A percentile compares a stretch with the other conserved stretches of the same genome.
These are phyloP conservation scores for Tiaroga cobitis DNA, from an alignment of 2,797 vertebrate genomes.

Conservation along the genomic window DNA sequence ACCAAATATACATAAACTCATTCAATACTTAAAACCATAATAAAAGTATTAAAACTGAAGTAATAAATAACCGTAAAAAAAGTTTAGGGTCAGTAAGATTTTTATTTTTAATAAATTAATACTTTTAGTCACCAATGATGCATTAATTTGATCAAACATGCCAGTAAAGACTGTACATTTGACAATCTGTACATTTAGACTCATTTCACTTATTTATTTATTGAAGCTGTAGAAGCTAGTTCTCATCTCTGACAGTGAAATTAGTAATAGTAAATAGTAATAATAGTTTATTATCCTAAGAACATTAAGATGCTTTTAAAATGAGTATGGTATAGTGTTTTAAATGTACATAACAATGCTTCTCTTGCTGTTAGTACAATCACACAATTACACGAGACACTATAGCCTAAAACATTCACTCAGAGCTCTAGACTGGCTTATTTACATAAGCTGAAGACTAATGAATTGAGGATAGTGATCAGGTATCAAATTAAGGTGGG, in stretches of 20 bases:
- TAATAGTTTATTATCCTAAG: background rate
- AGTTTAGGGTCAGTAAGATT: too few species aligned
- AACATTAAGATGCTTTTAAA: constrained; percentile 12
- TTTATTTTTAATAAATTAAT: too few species aligned
- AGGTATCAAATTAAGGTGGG: background rate
- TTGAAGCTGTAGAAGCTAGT: background rate
- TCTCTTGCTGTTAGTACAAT: background rate
- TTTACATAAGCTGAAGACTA: background rate
- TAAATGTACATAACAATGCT: background rate
- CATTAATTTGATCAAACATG: too few species aligned
- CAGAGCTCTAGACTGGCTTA: background rate
- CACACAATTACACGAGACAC: background rate
- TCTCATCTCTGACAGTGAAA: background rate
- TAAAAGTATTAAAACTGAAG: too few species aligned
- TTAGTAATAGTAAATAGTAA: background rate
- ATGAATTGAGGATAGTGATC: background rate
- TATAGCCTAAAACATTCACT: background rate
- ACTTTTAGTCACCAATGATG: too few species aligned
- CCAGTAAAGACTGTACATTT: too few species aligned
- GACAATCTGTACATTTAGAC: background rate
- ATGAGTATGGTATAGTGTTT: background rate
- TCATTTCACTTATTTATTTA: constrained; percentile 13
- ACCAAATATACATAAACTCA: too few species aligned
- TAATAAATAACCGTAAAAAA: too few species aligned
- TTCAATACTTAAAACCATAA: too few species aligned